A percentile compares a stretch with the other conserved stretches of the same genome.
These are phyloP conservation scores for Euura lappo DNA, from an alignment of 1,140 invertebrate genomes.

Conservation along the genomic window DNA sequence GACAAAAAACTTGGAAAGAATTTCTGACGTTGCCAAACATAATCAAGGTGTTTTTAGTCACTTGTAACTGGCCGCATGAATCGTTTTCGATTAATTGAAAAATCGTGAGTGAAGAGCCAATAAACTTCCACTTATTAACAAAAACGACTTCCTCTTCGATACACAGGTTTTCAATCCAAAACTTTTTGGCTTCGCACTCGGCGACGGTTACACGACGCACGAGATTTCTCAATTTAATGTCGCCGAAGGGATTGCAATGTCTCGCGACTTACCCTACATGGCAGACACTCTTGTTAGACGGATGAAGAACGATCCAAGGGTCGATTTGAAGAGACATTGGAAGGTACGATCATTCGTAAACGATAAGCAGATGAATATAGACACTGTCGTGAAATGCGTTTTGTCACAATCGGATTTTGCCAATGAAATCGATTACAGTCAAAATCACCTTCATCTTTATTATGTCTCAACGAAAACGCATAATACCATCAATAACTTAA, in stretches of 20 bases:
- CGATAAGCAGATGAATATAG: too few species aligned
- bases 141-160: background rate
- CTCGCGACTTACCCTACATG: slow-evolving; percentile 68
- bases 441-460: too few species aligned
- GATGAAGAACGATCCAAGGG: slow-evolving; percentile 64
- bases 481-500: too few species aligned
- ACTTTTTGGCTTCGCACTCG: slow-evolving; percentile 64
- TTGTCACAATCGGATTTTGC: too few species aligned
- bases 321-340: slow-evolving; percentile 71
- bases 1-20: slow-evolving; percentile 66
- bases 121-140: too few species aligned
- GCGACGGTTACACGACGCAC: slow-evolving; percentile 58
- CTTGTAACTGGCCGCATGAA: background rate
- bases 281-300: slow-evolving; percentile 65
- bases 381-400: too few species aligned
- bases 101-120: too few species aligned
- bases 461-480: too few species aligned
- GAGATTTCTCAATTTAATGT: slow-evolving; percentile 66
- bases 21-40: slow-evolving; percentile 61
- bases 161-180: slow-evolving; percentile 69
- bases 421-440: too few species aligned
- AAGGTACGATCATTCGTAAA: slow-evolving; percentile 59
- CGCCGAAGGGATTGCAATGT: slow-evolving; percentile 67
- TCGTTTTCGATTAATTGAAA: background rate
- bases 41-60: slow-evolving; percentile 38